These are phyloP conservation scores for Araneus ventricosus DNA, from an alignment of 1,140 invertebrate species.

Conservation along the genomic window DNA sequence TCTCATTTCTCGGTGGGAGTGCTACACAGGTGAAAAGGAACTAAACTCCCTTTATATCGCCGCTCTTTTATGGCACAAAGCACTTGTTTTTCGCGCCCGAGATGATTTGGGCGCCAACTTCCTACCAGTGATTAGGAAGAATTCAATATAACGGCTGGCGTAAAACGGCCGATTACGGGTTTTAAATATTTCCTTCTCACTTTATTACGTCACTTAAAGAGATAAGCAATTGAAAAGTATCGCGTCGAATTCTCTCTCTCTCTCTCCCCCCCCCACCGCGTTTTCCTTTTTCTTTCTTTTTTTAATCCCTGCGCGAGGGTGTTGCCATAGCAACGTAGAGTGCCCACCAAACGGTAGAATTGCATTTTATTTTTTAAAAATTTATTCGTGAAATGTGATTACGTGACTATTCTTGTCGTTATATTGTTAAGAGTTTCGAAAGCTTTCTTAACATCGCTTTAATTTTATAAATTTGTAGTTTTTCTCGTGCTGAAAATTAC, in stretches of 20 bases:
- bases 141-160: slow-evolving; percentile 65
- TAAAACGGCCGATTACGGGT: slow-evolving; percentile 63
- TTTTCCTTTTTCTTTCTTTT: not conserved
- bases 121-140: slow-evolving; percentile 57
- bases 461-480: too few relatives aligned
- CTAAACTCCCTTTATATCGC: slow-evolving; percentile 17
- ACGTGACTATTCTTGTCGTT: too few relatives aligned
- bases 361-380: slow-evolving; percentile 8
- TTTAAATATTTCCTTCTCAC: slow-evolving; percentile 69
- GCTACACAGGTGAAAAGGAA: not conserved
- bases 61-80: slow-evolving; percentile 40
- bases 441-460: too few relatives aligned
- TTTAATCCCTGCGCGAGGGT: not conserved
- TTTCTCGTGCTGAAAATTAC: too few relatives aligned
- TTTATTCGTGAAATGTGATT: too few relatives aligned
- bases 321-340: slow-evolving; percentile 50
- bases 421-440: too few relatives aligned
- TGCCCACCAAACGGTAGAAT: not conserved
- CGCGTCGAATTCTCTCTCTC: not conserved
- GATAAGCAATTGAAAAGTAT: slow-evolving; percentile 47
- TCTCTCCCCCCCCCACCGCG: not conserved
- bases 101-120: slow-evolving; percentile 61
- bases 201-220: slow-evolving; percentile 71
- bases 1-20: not conserved
- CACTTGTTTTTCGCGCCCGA: slow-evolving; percentile 56